Evolutionary conservation across 92 coral and sea anemone genomes (phyloP), one percentile per base, ranked within the genome.

Genomic region (Porites evermanni): DNA sequence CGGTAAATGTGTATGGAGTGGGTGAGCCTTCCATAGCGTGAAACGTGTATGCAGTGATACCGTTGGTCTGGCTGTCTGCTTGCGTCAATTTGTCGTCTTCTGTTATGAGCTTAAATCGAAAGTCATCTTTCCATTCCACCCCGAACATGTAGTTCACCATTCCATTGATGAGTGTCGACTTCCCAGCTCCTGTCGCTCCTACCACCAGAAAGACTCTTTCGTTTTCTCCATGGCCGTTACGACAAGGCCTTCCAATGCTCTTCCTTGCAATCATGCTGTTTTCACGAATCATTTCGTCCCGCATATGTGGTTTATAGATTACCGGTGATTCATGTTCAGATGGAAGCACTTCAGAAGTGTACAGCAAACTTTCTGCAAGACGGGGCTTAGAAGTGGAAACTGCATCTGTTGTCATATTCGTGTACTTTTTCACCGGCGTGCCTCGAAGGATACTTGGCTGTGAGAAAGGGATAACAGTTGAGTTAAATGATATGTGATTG

Each of bases 181-280:
- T 89, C 1, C 92, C 92, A 13, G 92, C 77, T 1, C 92, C 92
- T 13, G 88, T 78, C 17, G 92, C 92, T 47, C 92, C 92, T 1
- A 89, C 78, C 24, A 85, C 71, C 83, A 85, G 21, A 6, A 85
- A 64, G 4, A 77, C 75, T 9, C 58, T 85, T 19, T 79, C 83
- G 5, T 23, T 64, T 65, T 51, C 63, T 64, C 61, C 72, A 47
- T n/a, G 72, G 26, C 72, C 83, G 58, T 18, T 24, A 4, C 71
- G 60, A 21, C 2, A 11, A 38, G 73, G 72, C 7, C 17, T 19
- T 2, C 72, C 83, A 21, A 79, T 50, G 11, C 72, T 64, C 6
- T 64, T 23, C 17, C 59, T 79, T 65, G 72, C 63, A 65, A 79
- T 65, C 72, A 29, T 79, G 5, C 7, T 23, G 2, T 79, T 14